These are phyloP conservation scores for Drosophila parabipectinata DNA, from an alignment of 1,140 invertebrate species.

Conservation along the genomic window DNA sequence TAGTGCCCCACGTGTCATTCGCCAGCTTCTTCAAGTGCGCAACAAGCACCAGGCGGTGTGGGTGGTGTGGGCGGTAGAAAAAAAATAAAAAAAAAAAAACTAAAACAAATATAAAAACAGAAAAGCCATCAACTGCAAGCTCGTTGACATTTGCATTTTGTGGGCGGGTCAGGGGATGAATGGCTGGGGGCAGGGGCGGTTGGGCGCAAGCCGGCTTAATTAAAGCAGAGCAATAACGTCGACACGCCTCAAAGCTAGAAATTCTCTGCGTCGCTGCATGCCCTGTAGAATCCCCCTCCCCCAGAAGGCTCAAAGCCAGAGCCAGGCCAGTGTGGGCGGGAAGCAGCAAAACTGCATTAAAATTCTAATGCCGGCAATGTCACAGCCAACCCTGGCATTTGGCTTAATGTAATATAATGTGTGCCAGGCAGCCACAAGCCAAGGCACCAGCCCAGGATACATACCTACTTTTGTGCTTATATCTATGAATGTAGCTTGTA, in stretches of 20 bases:
- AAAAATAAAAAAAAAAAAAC: not conserved
- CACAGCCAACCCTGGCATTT: conserved; percentile 43
- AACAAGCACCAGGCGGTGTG: conserved; percentile 58
- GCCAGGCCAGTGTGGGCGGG: conserved; percentile 41
- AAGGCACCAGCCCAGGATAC: not conserved
- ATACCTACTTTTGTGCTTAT: conserved; percentile 9
- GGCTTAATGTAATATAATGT: conserved; percentile 9
- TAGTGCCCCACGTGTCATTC: conserved; percentile 11
- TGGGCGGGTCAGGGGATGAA: conserved; percentile 2
- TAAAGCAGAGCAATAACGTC: conserved; percentile 64
- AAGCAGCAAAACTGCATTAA: conserved; percentile 65
- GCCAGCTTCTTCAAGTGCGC: conserved; percentile 49
- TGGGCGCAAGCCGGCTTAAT: conserved; percentile 54
- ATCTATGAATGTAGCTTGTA: conserved; percentile 2
- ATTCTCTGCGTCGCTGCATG: conserved; percentile 28
- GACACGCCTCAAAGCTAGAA: conserved; percentile 65
- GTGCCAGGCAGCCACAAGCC: not conserved
- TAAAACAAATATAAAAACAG: not conserved
- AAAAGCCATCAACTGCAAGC: conserved; percentile 15
- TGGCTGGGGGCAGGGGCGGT: not conserved
- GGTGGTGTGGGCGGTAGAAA: conserved; percentile 28
- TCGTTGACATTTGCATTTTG: conserved; percentile 69
- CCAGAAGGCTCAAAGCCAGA: not conserved
- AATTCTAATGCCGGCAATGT: conserved; percentile 73
- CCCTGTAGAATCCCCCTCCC: not conserved